Conservation (phyloP, 2,888 invertebrate species). For the Xylocampa areola region DNA sequence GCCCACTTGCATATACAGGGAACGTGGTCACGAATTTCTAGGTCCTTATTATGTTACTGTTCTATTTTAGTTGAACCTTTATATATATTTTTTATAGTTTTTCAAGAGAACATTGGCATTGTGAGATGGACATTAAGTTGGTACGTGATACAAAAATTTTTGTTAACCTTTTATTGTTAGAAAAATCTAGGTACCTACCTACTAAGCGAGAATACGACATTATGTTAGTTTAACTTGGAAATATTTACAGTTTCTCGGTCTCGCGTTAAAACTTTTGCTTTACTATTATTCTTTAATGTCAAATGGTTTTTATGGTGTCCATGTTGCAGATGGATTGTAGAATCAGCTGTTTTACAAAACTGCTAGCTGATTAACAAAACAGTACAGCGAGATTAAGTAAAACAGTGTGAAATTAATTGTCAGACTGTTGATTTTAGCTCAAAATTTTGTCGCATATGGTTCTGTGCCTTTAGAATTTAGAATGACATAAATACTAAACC, state of each 20-base stretch:
- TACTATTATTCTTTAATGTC: background rate
- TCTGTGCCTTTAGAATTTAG: no score
- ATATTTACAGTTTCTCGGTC: background rate
- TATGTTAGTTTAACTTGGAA: background rate
- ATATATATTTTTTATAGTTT: constrained; percentile 26
- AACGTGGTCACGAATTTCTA: constrained; percentile 64
- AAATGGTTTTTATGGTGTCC: no score
- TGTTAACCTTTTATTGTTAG: constrained; percentile 1
- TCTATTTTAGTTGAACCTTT: constrained; percentile 30
- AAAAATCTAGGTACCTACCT: background rate
- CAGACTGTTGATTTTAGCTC: no score
- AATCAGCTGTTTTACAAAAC: no score
- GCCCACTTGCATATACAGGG: constrained; percentile 58
- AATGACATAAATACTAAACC: no score
- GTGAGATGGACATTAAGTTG: constrained; percentile 1
- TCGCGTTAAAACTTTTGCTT: background rate
- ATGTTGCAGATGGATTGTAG: no score
- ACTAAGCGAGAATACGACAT: background rate
- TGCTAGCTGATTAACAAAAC: no score
- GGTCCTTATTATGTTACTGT: constrained; percentile 35
- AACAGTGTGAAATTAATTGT: no score
- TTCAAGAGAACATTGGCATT: constrained; percentile 8
- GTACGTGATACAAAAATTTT: background rate
- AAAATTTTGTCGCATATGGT: no score
- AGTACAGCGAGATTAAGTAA: no score